Evolutionary conservation across 2,888 invertebrate species (phyloP).

Genomic region (Drosophila birchii): DNA sequence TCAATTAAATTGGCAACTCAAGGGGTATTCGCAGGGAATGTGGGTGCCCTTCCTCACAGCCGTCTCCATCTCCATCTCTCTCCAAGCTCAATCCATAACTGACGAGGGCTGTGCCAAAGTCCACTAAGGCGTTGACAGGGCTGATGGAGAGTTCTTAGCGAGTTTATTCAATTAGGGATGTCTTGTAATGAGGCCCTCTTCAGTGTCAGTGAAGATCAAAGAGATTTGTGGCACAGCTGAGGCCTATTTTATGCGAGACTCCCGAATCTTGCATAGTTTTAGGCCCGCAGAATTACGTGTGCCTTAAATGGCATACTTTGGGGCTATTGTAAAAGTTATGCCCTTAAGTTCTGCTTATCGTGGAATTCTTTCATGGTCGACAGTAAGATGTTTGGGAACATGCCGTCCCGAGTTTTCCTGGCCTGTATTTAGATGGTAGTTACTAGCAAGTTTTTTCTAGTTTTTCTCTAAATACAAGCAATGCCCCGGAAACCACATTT

Average conservation of each 20-base stretch:
- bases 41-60: conserved; percentile 44
- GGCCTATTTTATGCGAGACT: neutral
- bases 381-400: too few relatives aligned
- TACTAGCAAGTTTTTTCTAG: too few relatives aligned
- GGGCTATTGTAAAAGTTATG: neutral
- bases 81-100: conserved; percentile 43
- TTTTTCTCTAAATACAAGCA: too few relatives aligned
- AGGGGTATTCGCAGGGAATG: conserved; percentile 34
- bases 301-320: conserved; percentile 18
- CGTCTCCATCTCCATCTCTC: conserved; percentile 50
- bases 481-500: too few relatives aligned
- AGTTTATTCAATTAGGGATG: conserved; percentile 39
- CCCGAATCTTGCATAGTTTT: conserved; percentile 9
- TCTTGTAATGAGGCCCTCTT: conserved; percentile 19
- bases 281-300: neutral
- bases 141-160: conserved; percentile 20
- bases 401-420: too few relatives aligned
- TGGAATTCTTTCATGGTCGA: too few relatives aligned
- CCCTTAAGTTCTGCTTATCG: neutral
- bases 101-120: conserved; percentile 57
- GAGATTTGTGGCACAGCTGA: conserved; percentile 5
- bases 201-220: conserved; percentile 19
- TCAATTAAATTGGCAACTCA: conserved; percentile 75
- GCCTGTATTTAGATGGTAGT: neutral
- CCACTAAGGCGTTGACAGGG: conserved; percentile 66